phyloP scores from a whole-genome alignment of 2,888 invertebrate genomes.

The Abrostola triplasia region DNA sequence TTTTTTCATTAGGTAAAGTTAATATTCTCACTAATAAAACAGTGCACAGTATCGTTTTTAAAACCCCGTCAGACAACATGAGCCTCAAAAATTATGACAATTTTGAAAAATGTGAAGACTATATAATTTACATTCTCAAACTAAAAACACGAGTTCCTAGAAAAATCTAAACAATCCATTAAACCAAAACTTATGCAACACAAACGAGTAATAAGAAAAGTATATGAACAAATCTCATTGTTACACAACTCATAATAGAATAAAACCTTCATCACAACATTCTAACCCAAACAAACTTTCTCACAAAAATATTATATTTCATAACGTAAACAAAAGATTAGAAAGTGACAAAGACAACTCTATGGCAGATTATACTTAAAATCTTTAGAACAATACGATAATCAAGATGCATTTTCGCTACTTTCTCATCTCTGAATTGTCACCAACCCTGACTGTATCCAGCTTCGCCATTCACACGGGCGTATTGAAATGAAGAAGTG shows the following conservation, averaged over 20 bases:
- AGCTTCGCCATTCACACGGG: not conserved
- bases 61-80: not conserved
- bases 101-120: slow-evolving; percentile 11
- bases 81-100: slow-evolving; percentile 18
- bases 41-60: no score
- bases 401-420: slow-evolving; percentile 55
- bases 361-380: slow-evolving; percentile 55
- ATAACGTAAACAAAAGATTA: slow-evolving; percentile 57
- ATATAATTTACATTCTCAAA: slow-evolving; percentile 10
- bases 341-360: slow-evolving; percentile 57
- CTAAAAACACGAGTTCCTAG: not conserved
- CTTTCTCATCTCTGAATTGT: slow-evolving; percentile 64
- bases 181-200: not conserved
- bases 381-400: slow-evolving; percentile 60
- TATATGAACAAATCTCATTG: slow-evolving; percentile 5
- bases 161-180: slow-evolving; percentile 1
- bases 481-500: no score
- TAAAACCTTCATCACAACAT: slow-evolving; percentile 14
- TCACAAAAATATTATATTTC: slow-evolving; percentile 50
- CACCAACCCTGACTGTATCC: slow-evolving; percentile 40
- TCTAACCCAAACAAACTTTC: slow-evolving; percentile 36
- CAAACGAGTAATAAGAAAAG: not conserved
- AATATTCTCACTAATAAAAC: no score
- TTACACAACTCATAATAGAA: slow-evolving; percentile 22
- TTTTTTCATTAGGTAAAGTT: no score